Evolutionary conservation across 1,140 invertebrate genomes (phyloP), one percentile per base, ranked within the genome.

Genomic region (Drosophila orosa): DNA sequence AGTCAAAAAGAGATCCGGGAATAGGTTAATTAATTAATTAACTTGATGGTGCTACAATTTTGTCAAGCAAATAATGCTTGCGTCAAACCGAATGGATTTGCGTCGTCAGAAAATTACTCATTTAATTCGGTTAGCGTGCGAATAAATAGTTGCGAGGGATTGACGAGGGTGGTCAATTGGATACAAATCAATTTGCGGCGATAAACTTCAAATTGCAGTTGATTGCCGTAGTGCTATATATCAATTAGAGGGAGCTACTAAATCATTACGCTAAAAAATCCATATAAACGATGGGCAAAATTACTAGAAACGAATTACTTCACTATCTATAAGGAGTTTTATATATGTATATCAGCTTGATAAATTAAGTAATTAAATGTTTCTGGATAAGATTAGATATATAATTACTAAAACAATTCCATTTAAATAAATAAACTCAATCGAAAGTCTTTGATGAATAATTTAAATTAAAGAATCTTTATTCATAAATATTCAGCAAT

Each of bases 181-280:
- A 50, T 54, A 68, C 65, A 63, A 82, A 86, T 87, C 83, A 82
- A 82, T 82, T 85, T 84, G 59, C 56, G 61, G 57, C 59, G 63
- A 67, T 71, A 71, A 68, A 81, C 47, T 65, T 57, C 57, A 85
- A 85, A 82, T 85, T 86, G 78, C 50, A 67, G 50, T 79, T 76
- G 75, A 87, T 87, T 86, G 71, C 62, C 19, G 27, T 54, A 39
- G 35, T 60, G 24, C 47, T 39, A 54, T 65, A 57, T 65, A 57
- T 55, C 68, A 85, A 74, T 84, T 80, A 62, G 55, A 37, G 29
- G 45, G 29, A 68, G 22, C 37, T 8, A 31, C n/a, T 22, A 37
- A 9, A 8, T 19, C 19, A 73, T 71, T 73, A n/a, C 8, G 13
- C 15, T 27, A 25, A 37, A 56, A 45, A 27, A 17, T 17, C 5